Evolutionary conservation across 2,113 vertebrate genomes (phyloP).

Genomic region (Azemiops feae): DNA sequence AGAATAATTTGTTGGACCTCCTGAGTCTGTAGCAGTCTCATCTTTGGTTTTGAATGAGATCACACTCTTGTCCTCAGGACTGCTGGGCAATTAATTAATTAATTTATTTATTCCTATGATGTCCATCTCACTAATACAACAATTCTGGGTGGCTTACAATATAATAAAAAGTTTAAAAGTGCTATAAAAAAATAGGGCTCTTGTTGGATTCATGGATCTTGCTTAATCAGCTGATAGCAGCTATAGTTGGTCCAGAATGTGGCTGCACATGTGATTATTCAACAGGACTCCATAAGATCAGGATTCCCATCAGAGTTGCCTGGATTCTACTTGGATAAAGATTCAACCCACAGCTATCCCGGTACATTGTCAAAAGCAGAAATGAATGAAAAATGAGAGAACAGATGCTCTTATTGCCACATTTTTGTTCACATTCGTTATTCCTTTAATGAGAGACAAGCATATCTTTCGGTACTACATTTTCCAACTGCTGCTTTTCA

Average conservation of each 20-base stretch:
- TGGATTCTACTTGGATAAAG: background rate
- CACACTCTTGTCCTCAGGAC: background rate
- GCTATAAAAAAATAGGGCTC: no score
- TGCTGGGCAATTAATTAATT: background rate
- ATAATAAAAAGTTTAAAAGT: background rate
- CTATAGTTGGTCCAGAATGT: background rate
- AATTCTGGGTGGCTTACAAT: background rate
- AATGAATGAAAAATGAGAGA: background rate
- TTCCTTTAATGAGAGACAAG: background rate
- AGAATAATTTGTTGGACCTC: background rate
- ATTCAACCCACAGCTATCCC: background rate
- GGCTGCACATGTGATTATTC: background rate
- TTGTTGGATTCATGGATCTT: background rate
- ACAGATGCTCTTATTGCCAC: background rate
- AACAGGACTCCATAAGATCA: background rate
- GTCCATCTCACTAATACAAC: background rate
- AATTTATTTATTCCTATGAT: background rate
- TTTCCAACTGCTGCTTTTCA: slow-evolving; percentile 5
- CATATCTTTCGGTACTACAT: background rate
- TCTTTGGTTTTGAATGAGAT: background rate
- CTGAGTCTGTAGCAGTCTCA: background rate
- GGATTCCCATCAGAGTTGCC: background rate
- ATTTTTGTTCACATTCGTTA: background rate
- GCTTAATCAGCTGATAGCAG: background rate
- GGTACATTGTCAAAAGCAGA: background rate